Evolutionary conservation across 2,888 invertebrate genomes (phyloP).

Genomic region (Ochropacha duplaris): DNA sequence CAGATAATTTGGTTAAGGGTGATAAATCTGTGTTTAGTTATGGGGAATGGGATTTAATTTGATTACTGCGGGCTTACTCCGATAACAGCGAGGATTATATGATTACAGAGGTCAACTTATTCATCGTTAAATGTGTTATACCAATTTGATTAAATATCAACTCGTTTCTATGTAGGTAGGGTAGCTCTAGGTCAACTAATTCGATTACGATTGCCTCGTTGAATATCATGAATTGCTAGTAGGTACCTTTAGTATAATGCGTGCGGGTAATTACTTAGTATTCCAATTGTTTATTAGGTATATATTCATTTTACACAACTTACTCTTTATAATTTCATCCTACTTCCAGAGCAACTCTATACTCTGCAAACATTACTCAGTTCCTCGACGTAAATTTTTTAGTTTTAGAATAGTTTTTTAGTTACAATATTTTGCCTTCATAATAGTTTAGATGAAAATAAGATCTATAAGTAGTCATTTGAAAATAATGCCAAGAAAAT

Average conservation of each 20-base stretch:
- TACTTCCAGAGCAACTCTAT: too few species aligned
- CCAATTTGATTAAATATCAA: conserved; percentile 36
- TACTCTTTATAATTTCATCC: too few species aligned
- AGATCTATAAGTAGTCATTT: not conserved
- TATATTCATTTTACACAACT: too few species aligned
- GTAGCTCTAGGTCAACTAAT: not conserved
- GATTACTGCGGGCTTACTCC: conserved; percentile 59
- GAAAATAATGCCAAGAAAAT: not conserved
- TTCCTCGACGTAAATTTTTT: too few species aligned
- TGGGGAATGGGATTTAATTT: conserved; percentile 62
- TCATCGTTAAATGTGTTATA: conserved; percentile 46
- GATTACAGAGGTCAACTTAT: conserved; percentile 66
- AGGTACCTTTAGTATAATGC: not conserved
- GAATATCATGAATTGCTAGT: too few species aligned
- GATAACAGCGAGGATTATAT: conserved; percentile 58
- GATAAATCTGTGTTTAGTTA: conserved; percentile 76
- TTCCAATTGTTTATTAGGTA: too few species aligned
- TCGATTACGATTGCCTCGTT: not conserved
- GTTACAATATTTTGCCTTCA: too few species aligned
- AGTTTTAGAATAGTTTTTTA: too few species aligned
- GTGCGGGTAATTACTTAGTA: not conserved
- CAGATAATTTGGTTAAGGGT: conserved; percentile 75
- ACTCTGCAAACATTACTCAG: too few species aligned
- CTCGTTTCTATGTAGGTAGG: not conserved
- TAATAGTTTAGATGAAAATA: not conserved